Percentiles rank a stretch among this genome's conserved stretches.
Evolutionary conservation across 1,140 invertebrate species (phyloP).

Genomic region (Colletes gigas): DNA sequence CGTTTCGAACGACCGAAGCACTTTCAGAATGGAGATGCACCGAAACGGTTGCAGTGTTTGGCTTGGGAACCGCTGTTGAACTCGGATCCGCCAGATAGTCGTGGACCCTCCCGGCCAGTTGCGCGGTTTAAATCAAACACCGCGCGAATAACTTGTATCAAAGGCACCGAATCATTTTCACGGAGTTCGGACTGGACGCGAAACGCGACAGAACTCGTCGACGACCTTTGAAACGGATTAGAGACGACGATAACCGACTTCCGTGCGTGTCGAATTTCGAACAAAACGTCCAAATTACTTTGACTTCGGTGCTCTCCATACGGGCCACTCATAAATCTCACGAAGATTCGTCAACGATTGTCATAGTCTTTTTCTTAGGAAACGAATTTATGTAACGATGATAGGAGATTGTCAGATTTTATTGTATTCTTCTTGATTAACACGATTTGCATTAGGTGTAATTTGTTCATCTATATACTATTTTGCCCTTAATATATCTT

Average conservation of each 20-base stretch:
- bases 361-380: too few relatives aligned
- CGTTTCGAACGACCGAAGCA: not conserved
- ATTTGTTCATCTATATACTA: too few relatives aligned
- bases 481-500: too few relatives aligned
- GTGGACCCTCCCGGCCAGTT: not conserved
- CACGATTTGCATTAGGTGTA: too few relatives aligned
- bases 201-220: not conserved
- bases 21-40: not conserved
- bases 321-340: too few relatives aligned
- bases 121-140: constrained; percentile 28
- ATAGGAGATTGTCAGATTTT: too few relatives aligned
- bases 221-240: constrained; percentile 24
- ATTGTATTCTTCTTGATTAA: too few relatives aligned
- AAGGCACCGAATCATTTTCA: constrained; percentile 20
- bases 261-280: not conserved
- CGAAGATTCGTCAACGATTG: too few relatives aligned
- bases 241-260: not conserved
- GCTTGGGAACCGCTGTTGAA: constrained; percentile 4
- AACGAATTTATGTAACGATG: too few relatives aligned
- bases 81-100: not conserved
- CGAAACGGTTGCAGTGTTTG: constrained; percentile 6
- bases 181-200: not conserved
- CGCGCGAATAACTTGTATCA: constrained; percentile 26
- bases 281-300: not conserved
- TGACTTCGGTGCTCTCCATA: not conserved